These are phyloP conservation scores for Cephus pulcher DNA, from an alignment of 2,888 invertebrate species.

Conservation along the genomic window DNA sequence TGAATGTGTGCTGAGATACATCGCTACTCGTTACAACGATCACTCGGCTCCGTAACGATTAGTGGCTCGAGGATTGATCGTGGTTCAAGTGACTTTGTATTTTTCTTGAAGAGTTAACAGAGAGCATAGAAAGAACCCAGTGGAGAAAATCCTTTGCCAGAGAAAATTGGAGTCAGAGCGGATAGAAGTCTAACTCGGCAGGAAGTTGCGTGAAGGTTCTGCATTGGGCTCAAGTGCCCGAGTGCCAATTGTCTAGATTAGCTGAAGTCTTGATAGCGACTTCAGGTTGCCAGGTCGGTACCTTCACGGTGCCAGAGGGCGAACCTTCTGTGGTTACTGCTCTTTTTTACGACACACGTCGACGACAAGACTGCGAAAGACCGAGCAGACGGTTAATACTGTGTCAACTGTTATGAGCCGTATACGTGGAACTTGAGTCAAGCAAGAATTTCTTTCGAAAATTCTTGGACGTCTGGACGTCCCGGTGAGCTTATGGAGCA, in stretches of 20 bases:
- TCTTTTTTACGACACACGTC: constrained; percentile 6
- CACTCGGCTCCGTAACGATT: not conserved
- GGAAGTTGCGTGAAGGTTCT: not conserved
- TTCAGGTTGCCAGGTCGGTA: not conserved
- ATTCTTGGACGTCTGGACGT: not conserved
- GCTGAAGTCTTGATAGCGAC: not conserved
- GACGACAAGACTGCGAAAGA: constrained; percentile 4
- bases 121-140: not conserved
- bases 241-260: not conserved
- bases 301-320: not conserved
- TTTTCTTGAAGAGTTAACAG: not conserved
- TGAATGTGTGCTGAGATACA: not conserved
- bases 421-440: not conserved
- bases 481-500: not conserved
- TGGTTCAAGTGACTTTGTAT: not conserved
- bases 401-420: not conserved
- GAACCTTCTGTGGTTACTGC: constrained; percentile 2
- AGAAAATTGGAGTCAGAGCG: no score
- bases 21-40: not conserved
- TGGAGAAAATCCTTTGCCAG: not conserved
- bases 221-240: not conserved
- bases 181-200: no score
- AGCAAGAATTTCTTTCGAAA: not conserved
- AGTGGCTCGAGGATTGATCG: not conserved
- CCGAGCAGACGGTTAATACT: not conserved